Evolutionary conservation across 2,888 invertebrate species (phyloP), one percentile per base, ranked within the genome.

Genomic region (Octodonta nipae): DNA sequence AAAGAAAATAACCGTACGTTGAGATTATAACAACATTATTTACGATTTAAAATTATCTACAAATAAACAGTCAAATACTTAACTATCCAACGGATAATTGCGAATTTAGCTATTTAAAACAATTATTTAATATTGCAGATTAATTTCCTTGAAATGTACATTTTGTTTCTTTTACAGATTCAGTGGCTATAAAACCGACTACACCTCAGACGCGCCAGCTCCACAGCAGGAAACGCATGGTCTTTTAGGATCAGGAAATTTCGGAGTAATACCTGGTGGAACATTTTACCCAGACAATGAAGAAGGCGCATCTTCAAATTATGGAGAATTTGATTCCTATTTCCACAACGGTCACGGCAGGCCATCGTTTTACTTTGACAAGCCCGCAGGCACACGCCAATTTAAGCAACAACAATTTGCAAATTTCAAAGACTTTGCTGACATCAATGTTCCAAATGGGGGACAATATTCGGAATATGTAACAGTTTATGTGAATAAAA

Each of bases 341-440:
- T 73, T 72, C 44, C 75, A 75, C 37, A 78, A 78, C 49, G 77
- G 80, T 1, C 79, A 84, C 33, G 78, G 78, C 10, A 69, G 82
- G 28, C 77, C 82, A 0, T 71, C 75, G 1, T 64, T 61, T 31
- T 11, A 11, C 22, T 73, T 73, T 41, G 51, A 42, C 26, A 83
- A 84, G 50, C 79, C 82, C 0, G 76, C 79, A 44, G 79, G 82
- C 0, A 76, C 79, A 44, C 76, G 79, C 44, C 74, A 80, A 14
- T n/a, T n/a, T n/a, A n/a, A n/a, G n/a, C 3, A 3, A n/a, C 85
- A 87, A 50, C 87, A 87, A 52, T 87, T 88, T 52, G 84, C 85
- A 3, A 85, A 87, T 54, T 88, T 88, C 64, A 71, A 84, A 49
- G 88, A 88, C 55, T 88, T 88, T 51, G 87, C 88, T 1, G 88